Evolutionary conservation across 2,888 invertebrate genomes (phyloP), one percentile per base, ranked within the genome.

Genomic region (Nymphalis c-album): DNA sequence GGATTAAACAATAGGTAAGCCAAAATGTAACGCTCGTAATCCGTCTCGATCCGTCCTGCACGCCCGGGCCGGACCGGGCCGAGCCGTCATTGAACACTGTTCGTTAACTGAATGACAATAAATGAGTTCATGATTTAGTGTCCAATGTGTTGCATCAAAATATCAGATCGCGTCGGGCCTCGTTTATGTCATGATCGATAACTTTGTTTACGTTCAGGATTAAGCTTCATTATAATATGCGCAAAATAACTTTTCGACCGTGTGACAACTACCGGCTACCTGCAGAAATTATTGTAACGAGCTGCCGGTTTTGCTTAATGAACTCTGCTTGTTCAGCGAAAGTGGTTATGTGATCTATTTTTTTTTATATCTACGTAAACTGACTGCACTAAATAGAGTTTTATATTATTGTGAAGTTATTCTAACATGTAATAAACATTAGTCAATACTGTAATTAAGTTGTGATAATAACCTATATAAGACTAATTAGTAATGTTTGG

Each of bases 71-170:
- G 74, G 77, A 20, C 40, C 35, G 74, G 77, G 77, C 74, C 76
- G 76, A 77, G 72, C 77, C 81, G 79, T 86, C 85, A 86, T 77
- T 81, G 82, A 78, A 79, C 79, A 83, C 82, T 83, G 84, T 87
- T 83, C 83, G 85, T 81, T 83, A 83, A 84, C 85, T 86, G 85
- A 87, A 88, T 86, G 80, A 84, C 79, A 82, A 87, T 85, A 87
- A 90, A 90, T 88, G 87, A 88, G 86, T 84, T 78, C 83, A 82
- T 86, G 84, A 88, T 88, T 86, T 85, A 85, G 84, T 79, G 78
- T 77, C 79, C 80, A 81, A 79, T 83, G 82, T 83, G 81, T 83
- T 79, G 77, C 78, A 81, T 84, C 81, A 79, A 82, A 81, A 85
- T 85, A 84, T 83, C 80, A 77, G 80, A 82, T 82, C 78, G 77